Conservation (phyloP, 2,888 invertebrate genomes). For the Coelinius sp. region DNA sequence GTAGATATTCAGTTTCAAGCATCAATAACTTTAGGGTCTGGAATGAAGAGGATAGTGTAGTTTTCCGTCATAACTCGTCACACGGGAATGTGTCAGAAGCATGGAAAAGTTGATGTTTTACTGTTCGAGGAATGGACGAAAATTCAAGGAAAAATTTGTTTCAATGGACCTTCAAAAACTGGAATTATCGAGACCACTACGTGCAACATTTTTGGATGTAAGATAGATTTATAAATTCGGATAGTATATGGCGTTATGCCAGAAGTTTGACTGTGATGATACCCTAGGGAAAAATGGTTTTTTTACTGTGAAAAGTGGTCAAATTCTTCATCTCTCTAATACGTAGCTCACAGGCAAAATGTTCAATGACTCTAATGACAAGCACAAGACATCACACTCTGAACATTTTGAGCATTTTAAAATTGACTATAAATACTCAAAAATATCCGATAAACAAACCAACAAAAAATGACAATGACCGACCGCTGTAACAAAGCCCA, state of each 20-base stretch:
- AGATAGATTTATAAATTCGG: not conserved
- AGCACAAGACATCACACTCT: too few relatives aligned
- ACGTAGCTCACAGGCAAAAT: not conserved
- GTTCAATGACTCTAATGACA: too few relatives aligned
- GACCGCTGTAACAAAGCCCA: not conserved
- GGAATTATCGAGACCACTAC: not conserved
- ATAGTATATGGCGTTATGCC: not conserved
- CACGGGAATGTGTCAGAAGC: not conserved
- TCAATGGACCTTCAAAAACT: not conserved
- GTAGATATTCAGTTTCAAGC: not conserved
- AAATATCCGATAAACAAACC: too few relatives aligned
- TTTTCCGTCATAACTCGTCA: not conserved
- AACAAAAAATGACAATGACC: not conserved
- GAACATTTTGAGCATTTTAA: too few relatives aligned
- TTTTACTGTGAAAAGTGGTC: not conserved
- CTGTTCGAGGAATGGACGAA: not conserved
- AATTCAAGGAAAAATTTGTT: not conserved
- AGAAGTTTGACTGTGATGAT: not conserved
- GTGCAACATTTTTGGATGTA: not conserved
- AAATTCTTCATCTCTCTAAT: not conserved
- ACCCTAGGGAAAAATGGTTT: not conserved
- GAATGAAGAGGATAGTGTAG: not conserved
- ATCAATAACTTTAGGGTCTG: not conserved
- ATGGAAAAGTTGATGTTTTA: not conserved
- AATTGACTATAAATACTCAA: too few relatives aligned